phyloP scores from a whole-genome alignment of 1,140 invertebrate species.

The Leguminivora glycinivorella region DNA sequence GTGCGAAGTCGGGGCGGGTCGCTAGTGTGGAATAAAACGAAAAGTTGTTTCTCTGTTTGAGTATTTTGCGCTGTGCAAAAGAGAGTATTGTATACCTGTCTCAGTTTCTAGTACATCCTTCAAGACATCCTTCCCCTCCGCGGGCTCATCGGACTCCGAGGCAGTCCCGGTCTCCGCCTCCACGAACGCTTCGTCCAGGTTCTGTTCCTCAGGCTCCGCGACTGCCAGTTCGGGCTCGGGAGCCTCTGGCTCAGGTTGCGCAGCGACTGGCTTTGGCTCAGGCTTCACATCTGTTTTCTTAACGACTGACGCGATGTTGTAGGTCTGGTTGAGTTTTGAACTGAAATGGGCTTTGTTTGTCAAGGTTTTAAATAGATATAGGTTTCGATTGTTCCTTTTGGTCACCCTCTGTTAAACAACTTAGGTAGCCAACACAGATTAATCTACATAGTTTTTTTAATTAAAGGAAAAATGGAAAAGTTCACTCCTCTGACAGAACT shows the following conservation, averaged over 20 bases:
- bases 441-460: too few species aligned
- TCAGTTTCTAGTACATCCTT: not conserved
- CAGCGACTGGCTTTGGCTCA: not conserved
- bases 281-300: not conserved
- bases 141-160: not conserved
- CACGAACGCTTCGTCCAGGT: slow-evolving; percentile 12
- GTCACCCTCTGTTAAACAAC: not conserved
- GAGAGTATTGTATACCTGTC: not conserved
- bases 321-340: not conserved
- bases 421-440: too few species aligned
- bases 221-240: not conserved
- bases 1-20: too few species aligned
- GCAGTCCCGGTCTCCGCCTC: not conserved
- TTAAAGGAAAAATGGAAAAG: too few species aligned
- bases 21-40: too few species aligned
- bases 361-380: not conserved
- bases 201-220: not conserved
- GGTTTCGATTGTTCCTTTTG: not conserved
- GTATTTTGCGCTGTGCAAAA: too few species aligned
- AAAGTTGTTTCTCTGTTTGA: too few species aligned
- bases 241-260: not conserved
- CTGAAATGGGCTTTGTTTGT: not conserved
- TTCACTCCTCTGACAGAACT: too few species aligned
- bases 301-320: not conserved
- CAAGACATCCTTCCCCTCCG: not conserved